phyloP scores from a whole-genome alignment of 2,888 invertebrate genomes.

The Nowickia ferox region DNA sequence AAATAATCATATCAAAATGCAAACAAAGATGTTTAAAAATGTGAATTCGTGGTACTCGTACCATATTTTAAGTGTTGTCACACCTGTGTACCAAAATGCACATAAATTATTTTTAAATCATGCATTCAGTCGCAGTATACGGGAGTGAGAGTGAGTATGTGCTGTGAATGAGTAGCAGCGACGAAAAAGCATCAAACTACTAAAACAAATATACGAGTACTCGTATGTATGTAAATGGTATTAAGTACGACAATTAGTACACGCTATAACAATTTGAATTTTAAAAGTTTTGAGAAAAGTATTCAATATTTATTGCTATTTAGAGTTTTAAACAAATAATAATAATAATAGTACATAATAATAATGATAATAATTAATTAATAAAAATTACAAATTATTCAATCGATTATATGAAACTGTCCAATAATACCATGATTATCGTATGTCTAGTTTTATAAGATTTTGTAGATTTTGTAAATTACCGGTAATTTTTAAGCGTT shows the following conservation, averaged over 20 bases:
- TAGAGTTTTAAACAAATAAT: no score
- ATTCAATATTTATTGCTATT: no score
- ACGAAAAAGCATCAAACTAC: background rate
- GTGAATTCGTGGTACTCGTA: slow-evolving; percentile 44
- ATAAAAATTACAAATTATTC: no score
- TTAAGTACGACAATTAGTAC: background rate
- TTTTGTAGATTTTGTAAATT: no score
- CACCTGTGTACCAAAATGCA: slow-evolving; percentile 63
- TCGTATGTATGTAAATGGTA: background rate
- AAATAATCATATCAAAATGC: slow-evolving; percentile 58
- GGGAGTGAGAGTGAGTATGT: slow-evolving; percentile 3
- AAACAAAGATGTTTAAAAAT: slow-evolving; percentile 56
- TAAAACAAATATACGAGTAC: background rate
- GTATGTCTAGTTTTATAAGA: no score
- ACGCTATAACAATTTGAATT: background rate
- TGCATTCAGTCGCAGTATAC: slow-evolving; percentile 15
- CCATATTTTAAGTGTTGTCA: slow-evolving; percentile 67
- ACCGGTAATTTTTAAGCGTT: no score
- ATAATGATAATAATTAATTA: no score
- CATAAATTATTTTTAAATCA: slow-evolving; percentile 62
- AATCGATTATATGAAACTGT: no score
- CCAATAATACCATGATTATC: no score
- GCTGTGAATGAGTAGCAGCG: slow-evolving; percentile 26
- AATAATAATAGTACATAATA: no score
- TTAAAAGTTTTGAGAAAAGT: no score